Evolutionary conservation across 1,140 invertebrate species (phyloP), one percentile per base, ranked within the genome.

Genomic region (Zaprionus lachaisei): DNA sequence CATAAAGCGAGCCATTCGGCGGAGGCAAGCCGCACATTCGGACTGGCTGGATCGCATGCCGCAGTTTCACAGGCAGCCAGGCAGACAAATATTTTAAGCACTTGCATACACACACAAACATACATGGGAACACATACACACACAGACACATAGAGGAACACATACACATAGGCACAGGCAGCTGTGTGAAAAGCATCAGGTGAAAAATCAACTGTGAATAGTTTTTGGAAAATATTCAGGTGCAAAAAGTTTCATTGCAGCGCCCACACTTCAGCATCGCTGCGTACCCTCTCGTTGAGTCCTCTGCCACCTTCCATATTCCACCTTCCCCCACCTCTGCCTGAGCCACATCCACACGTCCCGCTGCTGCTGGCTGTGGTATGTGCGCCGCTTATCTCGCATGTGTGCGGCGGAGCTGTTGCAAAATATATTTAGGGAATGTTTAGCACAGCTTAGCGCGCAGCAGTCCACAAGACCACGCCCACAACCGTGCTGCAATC

Each of bases 171-270:
- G 11, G 56, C 56, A 28, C 9, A 20, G 2, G 12, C 9, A 20
- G 47, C 37, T 60, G 41, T 54, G 77, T 81, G 81, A 75, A 90
- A 77, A 90, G 85, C 85, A 90, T 90, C 85, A 90, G 85, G 85
- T 90, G 85, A 90, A 90, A 90, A 90, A 90, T 90, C 85, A 90
- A 90, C 85, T 90, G 85, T 90, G 85, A 90, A 90, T 90, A 90
- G 85, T 85, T 90, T 89, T 75, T 70, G 54, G 74, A 90, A 89
- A 85, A 90, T 90, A 85, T 90, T 80, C 85, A 82, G 85, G 81
- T 79, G 85, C 81, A 89, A 90, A 89, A 89, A 89, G 78, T 90
- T 89, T 90, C 82, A 89, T 89, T 82, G 82, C 85, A 73, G 63
- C 57, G 55, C 64, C 71, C 66, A 55, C 68, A 65, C 63, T 76